Evolutionary conservation across 2,888 invertebrate species (phyloP), one percentile per base, ranked within the genome.

Genomic region (Macropis europaea): DNA sequence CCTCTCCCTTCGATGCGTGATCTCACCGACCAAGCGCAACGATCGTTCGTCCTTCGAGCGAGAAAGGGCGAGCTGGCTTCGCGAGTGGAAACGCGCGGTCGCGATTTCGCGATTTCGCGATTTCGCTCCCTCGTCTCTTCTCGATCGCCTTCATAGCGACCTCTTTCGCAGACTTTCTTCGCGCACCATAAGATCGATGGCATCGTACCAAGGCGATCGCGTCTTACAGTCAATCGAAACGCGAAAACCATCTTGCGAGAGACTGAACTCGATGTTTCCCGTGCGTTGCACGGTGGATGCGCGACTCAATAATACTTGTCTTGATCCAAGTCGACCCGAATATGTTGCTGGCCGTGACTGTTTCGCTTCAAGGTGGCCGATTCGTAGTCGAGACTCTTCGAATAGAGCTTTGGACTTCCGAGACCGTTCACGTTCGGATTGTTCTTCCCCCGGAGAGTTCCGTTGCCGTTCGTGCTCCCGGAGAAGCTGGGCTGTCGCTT

Each of bases 341-440:
- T 93, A 50, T 92, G 92, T 48, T 87, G 85, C 40, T 88, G 88
- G 26, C 88, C 92, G 90, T 95, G 92, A 80, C 95, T 95, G 88
- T 96, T 95, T 50, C 96, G 91, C 80, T 95, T 93, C 36, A 96
- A 89, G 0, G 95, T 95, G 13, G 95, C 94, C 54, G 95, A 94
- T 85, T 96, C 96, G 85, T 95, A 96, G 77, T 96, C 96, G 83
- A 93, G 92, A 69, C 92, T 94, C 89, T 94, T 95, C 30, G 93
- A 93, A 86, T 94, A 95, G 57, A 93, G 90, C 87, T 93, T 95
- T 50, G 93, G 95, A 0, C 93, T 93, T 19, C 91, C 89, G 0
- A 91, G 85, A n/a, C 90, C 88, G 59, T 88, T 88, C 5, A 87
- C 84, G 80, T 92, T 92, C 2, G 86, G 86, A 79, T 94, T 93